Base-by-base conservation (phyloP, 1,140 invertebrate genomes). In the Hypothenemus hampei region DNA sequence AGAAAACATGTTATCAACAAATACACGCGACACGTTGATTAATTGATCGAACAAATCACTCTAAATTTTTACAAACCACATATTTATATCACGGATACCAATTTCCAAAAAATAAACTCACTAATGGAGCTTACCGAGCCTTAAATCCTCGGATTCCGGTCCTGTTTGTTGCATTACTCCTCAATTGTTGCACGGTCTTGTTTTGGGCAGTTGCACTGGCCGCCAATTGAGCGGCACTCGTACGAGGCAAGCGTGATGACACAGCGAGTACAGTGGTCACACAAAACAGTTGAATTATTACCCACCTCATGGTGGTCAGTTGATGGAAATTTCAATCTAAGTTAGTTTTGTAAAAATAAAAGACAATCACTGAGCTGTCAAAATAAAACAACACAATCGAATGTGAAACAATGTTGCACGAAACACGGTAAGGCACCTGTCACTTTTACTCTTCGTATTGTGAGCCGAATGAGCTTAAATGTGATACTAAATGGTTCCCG, bases 171-270 rank as follows among this genome's bases (percentile, higher is more conserved):
- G 40, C 15, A 47, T 56, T 37, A 56, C 57, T 63, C 22, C 67
- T 52, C 23, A 68, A 51, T 40, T 69, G 58, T n/a, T 62, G 39
- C 24, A 61, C 44, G 18, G 67, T 67, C 40, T 66, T 67, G 33
- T 69, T 69, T 31, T 69, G 66, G 1, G 67, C 67, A 21, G 66
- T 66, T 10, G 67, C 69, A 20, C 63, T 64, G 4, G 69, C 69
- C 7, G 69, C 69, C 21, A 69, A 50, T 43, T 69, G 67, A 16
- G 66, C 69, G 16, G 69, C 69, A 60, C 68, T 70, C 39, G 69
- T 71, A 44, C 69, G 65, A 10, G 69, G 69, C 31, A 71, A 56
- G n/a, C 67, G 36, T 16, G 66, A 60, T 1, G 67, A 61, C 36
- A 61, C 55, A 16, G 57, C 65, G 22, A 44, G 24, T n/a, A 44